These are phyloP conservation scores for Myrmecobius fasciatus DNA, from an alignment of 2,113 vertebrate genomes.

Conservation along the genomic window DNA sequence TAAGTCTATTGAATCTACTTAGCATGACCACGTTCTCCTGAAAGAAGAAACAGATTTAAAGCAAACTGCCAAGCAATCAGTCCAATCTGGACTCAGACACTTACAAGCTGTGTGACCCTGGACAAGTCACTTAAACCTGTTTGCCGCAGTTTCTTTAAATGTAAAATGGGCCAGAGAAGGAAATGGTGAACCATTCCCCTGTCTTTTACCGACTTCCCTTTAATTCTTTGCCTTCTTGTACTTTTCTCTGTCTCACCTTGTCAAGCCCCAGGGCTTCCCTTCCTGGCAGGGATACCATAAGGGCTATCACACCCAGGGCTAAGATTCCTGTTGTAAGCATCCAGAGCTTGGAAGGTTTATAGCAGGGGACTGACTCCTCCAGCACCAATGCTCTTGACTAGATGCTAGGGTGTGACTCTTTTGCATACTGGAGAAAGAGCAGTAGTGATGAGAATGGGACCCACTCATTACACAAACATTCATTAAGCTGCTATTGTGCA, in stretches of 20 bases:
- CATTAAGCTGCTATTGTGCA: not conserved
- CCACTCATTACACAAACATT: too few species aligned
- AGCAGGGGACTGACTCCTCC: not conserved
- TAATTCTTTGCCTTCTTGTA: not conserved
- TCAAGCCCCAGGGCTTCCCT: not conserved
- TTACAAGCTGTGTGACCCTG: not conserved
- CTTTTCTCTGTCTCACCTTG: not conserved
- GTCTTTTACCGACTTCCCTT: not conserved
- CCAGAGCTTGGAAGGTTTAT: not conserved
- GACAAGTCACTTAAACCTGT: not conserved
- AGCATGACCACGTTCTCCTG: constrained; percentile 20
- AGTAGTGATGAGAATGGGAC: not conserved
- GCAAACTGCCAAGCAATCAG: constrained; percentile 51
- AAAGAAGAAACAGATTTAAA: constrained; percentile 35
- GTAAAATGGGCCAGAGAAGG: not conserved
- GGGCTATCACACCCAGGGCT: not conserved
- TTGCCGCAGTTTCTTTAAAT: not conserved
- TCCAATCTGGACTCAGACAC: not conserved
- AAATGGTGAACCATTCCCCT: not conserved
- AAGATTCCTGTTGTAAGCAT: not conserved
- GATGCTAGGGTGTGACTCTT: not conserved
- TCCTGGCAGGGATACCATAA: not conserved
- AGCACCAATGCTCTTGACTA: not conserved
- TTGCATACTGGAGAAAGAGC: not conserved
- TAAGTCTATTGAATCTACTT: not conserved